Evolutionary conservation across 92 coral and sea anemone species (phyloP), one percentile per base, ranked within the genome.

Genomic region (Metridium senile): DNA sequence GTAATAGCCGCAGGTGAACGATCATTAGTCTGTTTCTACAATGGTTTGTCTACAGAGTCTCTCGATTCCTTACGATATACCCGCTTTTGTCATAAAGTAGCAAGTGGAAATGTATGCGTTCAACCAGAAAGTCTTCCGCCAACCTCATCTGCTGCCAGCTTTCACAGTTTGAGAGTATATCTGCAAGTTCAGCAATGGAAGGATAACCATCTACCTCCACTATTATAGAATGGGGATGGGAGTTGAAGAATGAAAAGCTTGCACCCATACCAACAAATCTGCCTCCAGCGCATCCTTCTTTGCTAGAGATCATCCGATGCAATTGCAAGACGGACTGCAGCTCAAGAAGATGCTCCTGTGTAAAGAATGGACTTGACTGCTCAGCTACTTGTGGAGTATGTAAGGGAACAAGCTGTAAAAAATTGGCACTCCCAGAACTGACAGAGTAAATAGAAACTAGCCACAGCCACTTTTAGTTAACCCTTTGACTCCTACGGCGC

Each of bases 161-260:
- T 25, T 26, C 83, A 47, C 74, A 77, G 82, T 33, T 35, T 46
- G 28, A 77, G 82, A 66, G 80, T 81, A 9, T 81, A 81, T 71
- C 67, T 56, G 30, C 80, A 84, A 31, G 77, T 71, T 11, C 88
- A 77, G 79, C 66, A 77, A 32, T 77, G 83, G 88, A 84, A 84
- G 65, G 83, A 79, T 1, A 30, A 26, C 29, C 17, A 11, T 58
- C 82, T 83, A 9, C 25, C 49, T 45, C 81, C 87, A 62, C 76
- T 25, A n/a, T n/a, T n/a, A n/a, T n/a, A 21, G 87, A 82, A 35
- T 76, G 80, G 91, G 87, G 87, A 19, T 82, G 81, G 88, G 76
- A 72, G 57, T 26, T 87, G 28, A 22, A 47, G 17, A 77, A 67
- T 82, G 84, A 84, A 34, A 61, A 78, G 34, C 71, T 78, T 8